Evolutionary conservation across 2,113 vertebrate genomes (phyloP), one percentile per base, ranked within the genome.

Genomic region (Hippocampus zosterae): DNA sequence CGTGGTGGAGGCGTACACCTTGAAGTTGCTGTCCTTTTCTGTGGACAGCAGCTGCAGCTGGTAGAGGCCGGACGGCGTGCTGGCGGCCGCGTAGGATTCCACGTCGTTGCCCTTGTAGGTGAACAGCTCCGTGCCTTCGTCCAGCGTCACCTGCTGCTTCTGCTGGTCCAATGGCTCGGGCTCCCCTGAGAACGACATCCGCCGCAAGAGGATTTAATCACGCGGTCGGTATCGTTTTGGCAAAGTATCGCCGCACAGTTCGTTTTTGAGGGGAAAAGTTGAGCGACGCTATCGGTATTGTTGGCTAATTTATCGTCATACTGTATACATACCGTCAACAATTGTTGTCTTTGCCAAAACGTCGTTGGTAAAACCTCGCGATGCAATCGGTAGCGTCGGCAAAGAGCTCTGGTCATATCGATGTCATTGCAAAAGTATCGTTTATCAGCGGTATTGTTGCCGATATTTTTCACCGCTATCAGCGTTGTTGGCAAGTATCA

Each of bases 91-190:
- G 8, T 97, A 99, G 23, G 94, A 95, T 77, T 99, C 97, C 65
- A 99, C 97, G 0, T 97, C 97, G 0, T 99, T 99, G 46, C 97
- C 97, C 86, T 94, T 98, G 88, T 99, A 99, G 74, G 94, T 93
- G 84, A 97, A 97, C 6, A 99, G 87, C 81, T 96, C 96, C 0
- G 95, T 92, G 56, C 94, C 94, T 71, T 94, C 92, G 55, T 94
- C 94, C 0, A 65, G 89, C 0, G 92, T 92, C 73, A 93, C 90
- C 87, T 98, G 95, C 82, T 95, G 96, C 73, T 93, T 95, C 89
- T 99, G 97, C 72, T 96, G 93, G 61, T 98, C 96, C 12, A 99
- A 88, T 6, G 94, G 95, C 72, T 99, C 97, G 1, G 94, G 93
- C 25, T 96, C 93, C 75, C 97, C 97, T 98, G 80, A 67, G 19